Percentiles rank a stretch among this genome's conserved stretches.
These are phyloP conservation scores for Emydocephalus ijimae DNA, from an alignment of 2,113 vertebrate genomes.

Conservation along the genomic window DNA sequence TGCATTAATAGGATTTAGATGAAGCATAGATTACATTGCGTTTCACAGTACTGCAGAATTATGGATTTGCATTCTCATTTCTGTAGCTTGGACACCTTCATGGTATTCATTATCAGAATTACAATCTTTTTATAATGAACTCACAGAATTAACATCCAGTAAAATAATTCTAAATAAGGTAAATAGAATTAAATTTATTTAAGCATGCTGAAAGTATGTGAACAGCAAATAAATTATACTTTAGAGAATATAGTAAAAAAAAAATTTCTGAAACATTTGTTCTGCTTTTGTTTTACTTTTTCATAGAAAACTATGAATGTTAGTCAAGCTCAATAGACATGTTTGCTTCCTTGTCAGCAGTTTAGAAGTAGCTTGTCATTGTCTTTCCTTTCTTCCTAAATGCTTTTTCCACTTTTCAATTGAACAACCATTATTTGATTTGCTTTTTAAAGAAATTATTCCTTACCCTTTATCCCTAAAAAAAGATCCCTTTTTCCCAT, in stretches of 20 bases:
- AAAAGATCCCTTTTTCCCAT: no score
- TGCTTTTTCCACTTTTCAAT: not conserved
- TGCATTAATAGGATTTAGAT: not conserved
- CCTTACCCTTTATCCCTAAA: no score
- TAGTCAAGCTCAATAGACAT: not conserved
- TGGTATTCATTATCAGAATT: not conserved
- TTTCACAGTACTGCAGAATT: not conserved
- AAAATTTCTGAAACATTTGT: not conserved
- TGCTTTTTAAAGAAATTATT: no score
- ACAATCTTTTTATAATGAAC: not conserved
- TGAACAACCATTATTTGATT: not conserved
- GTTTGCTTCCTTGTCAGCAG: not conserved
- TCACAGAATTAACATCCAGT: not conserved
- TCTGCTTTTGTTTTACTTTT: constrained; percentile 5
- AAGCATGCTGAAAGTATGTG: accelerated
- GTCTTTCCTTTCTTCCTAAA: not conserved
- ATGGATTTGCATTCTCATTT: not conserved
- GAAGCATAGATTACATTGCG: not conserved
- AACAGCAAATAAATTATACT: not conserved
- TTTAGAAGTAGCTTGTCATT: not conserved
- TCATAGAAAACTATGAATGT: not conserved
- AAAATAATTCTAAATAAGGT: not conserved
- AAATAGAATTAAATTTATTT: not conserved
- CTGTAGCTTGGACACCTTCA: not conserved
- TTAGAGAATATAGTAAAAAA: not conserved